phyloP scores from a whole-genome alignment of 2,888 invertebrate genomes.

The Brassicogethes aeneus region DNA sequence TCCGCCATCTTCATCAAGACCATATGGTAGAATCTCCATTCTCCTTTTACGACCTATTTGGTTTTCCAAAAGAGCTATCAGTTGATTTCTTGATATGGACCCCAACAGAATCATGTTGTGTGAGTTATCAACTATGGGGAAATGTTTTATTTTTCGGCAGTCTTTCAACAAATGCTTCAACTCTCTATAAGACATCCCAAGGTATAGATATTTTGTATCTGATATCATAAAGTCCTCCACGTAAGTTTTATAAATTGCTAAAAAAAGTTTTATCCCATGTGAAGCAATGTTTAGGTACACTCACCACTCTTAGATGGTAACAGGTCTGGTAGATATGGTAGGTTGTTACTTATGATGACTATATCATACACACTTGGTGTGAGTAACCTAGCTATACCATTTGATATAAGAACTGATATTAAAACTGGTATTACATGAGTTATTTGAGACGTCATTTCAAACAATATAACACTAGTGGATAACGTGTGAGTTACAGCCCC shows the following conservation, averaged over 20 bases:
- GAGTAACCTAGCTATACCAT: conserved; percentile 81
- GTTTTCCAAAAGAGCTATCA: conserved; percentile 73
- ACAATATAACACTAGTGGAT: conserved; percentile 87
- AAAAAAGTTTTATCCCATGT: conserved; percentile 8
- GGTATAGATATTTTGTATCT: conserved; percentile 77
- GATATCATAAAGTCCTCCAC: conserved; percentile 96
- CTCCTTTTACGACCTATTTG: conserved; percentile 73
- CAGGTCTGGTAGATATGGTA: conserved; percentile 92
- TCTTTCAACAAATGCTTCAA: conserved; percentile 72
- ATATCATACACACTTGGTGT: conserved; percentile 96
- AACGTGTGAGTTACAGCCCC: conserved; percentile 96
- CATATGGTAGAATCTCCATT: conserved; percentile 47
- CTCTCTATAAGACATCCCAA: conserved; percentile 79
- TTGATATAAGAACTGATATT: conserved; percentile 89
- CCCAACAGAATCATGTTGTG: conserved; percentile 85
- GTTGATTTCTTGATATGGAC: conserved; percentile 78
- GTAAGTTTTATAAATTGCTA: conserved; percentile 84
- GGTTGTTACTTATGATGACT: conserved; percentile 89
- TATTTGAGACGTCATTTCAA: conserved; percentile 97
- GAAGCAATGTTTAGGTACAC: conserved; percentile 6
- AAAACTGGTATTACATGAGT: conserved; percentile 90
- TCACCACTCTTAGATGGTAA: conserved; percentile 67
- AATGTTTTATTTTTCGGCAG: conserved; percentile 57
- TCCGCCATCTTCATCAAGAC: not conserved
- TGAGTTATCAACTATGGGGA: conserved; percentile 86